A percentile compares a stretch with the other conserved stretches of the same genome.
Conservation (phyloP, 1,140 invertebrate species). For the Saccostrea cuccullata region DNA sequence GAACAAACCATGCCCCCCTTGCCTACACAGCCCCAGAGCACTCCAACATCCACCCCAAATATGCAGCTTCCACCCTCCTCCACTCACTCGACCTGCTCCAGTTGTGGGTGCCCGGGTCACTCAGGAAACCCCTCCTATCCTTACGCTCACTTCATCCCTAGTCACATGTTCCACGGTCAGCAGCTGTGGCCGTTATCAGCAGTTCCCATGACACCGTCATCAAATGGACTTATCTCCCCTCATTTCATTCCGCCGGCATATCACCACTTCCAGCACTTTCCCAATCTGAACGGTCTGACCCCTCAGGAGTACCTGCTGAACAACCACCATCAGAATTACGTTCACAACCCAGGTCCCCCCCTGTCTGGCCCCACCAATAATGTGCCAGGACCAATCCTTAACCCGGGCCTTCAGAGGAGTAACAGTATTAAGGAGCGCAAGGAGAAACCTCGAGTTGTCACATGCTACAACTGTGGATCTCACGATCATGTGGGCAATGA, state of each 20-base stretch:
- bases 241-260: constrained; percentile 1
- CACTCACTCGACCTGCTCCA: background rate
- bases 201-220: constrained; percentile 40
- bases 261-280: constrained; percentile 28
- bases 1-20: background rate
- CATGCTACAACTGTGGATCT: constrained; percentile 45
- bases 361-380: constrained; percentile 29
- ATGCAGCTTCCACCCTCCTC: constrained; percentile 31
- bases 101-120: constrained; percentile 23
- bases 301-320: constrained; percentile 20
- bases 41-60: constrained; percentile 8
- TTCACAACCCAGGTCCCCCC: constrained; percentile 35
- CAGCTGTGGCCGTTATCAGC: constrained; percentile 19
- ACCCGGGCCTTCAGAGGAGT: constrained; percentile 31
- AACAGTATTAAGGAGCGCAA: constrained; percentile 35
- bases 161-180: constrained; percentile 43
- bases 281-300: constrained; percentile 39
- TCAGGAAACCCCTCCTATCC: constrained; percentile 35
- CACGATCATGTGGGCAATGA: constrained; percentile 32
- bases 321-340: constrained; percentile 39
- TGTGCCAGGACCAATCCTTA: background rate
- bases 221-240: constrained; percentile 44
- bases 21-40: constrained; percentile 8
- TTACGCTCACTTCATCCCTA: constrained; percentile 4
- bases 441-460: constrained; percentile 38